Evolutionary conservation across 2,888 invertebrate species (phyloP), one percentile per base, ranked within the genome.

Genomic region (Cerastis leucographa): DNA sequence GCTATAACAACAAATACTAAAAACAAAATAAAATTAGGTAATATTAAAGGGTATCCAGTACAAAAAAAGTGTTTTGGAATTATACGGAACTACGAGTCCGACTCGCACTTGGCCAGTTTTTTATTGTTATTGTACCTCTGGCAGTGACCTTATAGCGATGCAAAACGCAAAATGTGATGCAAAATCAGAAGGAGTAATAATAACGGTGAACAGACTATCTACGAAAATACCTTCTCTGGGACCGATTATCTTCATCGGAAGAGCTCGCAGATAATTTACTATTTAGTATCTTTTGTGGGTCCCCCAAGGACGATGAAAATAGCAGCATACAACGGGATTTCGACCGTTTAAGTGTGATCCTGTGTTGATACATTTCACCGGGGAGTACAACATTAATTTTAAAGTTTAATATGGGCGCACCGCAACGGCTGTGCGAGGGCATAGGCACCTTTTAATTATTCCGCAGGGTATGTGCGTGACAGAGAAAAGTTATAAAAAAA

Each of bases 231-330:
- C 35, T 51, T 25, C 77, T 84, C 78, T 79, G 80, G 49, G 68
- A 76, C 72, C 79, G 84, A 89, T 89, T 87, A 88, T 88, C 79
- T 88, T 86, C 86, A 86, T 84, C 67, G 77, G 65, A 89, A 88
- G 81, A 70, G 71, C 78, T 66, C 62, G 71, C 81, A 80, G 71
- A 89, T 89, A 86, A 86, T 89, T 85, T 85, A 85, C 70, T 59
- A 74, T 35, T 65, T 75, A 40, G 17, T 74, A 61, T 44, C 49
- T 73, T 42, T 71, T 69, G 62, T 75, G 54, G 74, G 76, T 35
- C 54, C 22, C 40, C 25, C n/a, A 40, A 68, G n/a, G 11, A 25
- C 1, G 25, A 40, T 17, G 35, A 54, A 59, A 74, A 70, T 59
- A 42, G 66, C 62, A 42, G 61, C 62, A 67, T 42, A 62, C 62